A percentile compares a stretch with the other conserved stretches of the same genome.
Evolutionary conservation across 2,888 invertebrate genomes (phyloP).

Genomic region (Colletes collaris): DNA sequence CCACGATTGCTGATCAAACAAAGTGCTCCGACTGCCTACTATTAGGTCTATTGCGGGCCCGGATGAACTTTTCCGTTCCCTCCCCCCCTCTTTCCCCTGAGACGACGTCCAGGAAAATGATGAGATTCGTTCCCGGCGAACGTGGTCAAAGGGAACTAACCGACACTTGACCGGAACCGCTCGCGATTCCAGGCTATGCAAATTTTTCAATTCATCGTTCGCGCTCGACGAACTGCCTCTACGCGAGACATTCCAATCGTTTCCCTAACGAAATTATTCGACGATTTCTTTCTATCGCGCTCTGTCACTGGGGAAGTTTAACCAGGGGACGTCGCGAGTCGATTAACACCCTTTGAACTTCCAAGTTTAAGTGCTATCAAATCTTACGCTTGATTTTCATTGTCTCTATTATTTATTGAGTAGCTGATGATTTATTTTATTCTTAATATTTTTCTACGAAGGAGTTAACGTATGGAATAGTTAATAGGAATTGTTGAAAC

Average conservation of each 20-base stretch:
- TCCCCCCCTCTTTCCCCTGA: background rate
- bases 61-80: slow-evolving; percentile 26
- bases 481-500: no score
- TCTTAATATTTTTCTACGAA: no score
- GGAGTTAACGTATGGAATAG: no score
- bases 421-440: no score
- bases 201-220: slow-evolving; percentile 47
- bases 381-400: no score
- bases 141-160: slow-evolving; percentile 21
- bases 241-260: no score
- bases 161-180: background rate
- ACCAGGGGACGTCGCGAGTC: slow-evolving; percentile 9
- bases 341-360: no score
- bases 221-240: background rate
- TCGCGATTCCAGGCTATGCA: slow-evolving; percentile 36
- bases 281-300: slow-evolving; percentile 68
- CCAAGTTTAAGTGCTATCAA: no score
- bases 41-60: slow-evolving; percentile 18
- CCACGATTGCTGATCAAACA: slow-evolving; percentile 54
- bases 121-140: slow-evolving; percentile 20
- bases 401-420: no score
- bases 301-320: slow-evolving; percentile 45
- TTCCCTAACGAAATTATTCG: slow-evolving; percentile 61
- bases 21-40: slow-evolving; percentile 38
- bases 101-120: slow-evolving; percentile 7